phyloP scores from a whole-genome alignment of 2,797 vertebrate genomes.

The Pitangus sulphuratus region DNA sequence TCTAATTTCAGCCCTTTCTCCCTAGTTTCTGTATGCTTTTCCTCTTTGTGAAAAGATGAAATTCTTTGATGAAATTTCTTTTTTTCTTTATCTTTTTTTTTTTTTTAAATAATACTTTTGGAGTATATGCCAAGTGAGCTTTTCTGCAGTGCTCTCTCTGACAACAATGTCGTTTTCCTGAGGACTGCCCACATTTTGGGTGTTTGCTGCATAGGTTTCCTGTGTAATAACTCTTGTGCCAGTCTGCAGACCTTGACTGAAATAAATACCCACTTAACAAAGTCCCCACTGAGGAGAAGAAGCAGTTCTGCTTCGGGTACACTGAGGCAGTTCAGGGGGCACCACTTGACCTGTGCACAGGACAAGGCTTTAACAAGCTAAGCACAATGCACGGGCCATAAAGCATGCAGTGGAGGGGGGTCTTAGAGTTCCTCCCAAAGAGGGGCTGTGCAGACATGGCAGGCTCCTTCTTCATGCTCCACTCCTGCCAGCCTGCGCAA shows the following conservation, averaged over 20 bases:
- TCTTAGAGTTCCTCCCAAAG: background rate
- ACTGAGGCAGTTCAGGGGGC: rapidly evolving
- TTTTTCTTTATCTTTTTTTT: too few relatives aligned
- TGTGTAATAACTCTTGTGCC: background rate
- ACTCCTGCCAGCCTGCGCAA: background rate
- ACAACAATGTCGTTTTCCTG: background rate
- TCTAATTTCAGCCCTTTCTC: background rate
- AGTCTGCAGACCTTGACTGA: background rate
- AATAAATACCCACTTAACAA: background rate
- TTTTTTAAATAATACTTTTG: background rate
- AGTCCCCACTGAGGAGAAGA: background rate
- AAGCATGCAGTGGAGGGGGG: rapidly evolving
- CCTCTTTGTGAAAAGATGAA: background rate
- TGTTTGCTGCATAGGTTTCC: background rate
- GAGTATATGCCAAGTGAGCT: background rate
- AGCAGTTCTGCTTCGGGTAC: rapidly evolving
- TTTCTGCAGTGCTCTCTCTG: background rate
- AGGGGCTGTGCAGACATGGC: background rate
- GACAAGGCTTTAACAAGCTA: background rate
- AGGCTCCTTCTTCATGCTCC: background rate
- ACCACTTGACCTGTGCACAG: rapidly evolving
- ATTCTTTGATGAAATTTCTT: background rate
- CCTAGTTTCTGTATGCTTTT: background rate
- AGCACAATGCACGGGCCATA: rapidly evolving
- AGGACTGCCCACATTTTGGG: background rate